These are phyloP conservation scores for Paedocypris micromegethes DNA, from an alignment of 2,797 vertebrate species.

Conservation along the genomic window DNA sequence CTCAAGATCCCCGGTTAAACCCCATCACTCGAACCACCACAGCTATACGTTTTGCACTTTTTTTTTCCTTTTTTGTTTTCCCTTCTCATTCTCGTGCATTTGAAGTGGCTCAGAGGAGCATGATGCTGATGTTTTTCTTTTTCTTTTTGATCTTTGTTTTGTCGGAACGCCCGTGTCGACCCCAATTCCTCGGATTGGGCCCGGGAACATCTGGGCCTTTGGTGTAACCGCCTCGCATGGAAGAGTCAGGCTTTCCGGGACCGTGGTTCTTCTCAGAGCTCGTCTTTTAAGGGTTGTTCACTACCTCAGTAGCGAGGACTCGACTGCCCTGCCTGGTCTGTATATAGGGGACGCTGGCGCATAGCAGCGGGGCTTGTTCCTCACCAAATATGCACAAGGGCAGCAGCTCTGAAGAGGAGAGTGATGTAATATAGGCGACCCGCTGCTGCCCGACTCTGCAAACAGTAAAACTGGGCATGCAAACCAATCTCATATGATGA, in stretches of 20 bases:
- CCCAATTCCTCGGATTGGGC: slow-evolving; percentile 74
- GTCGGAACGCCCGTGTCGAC: slow-evolving; percentile 78
- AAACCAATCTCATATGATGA: slow-evolving; percentile 94
- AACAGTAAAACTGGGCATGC: slow-evolving; percentile 89
- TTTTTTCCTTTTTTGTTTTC: slow-evolving; percentile 35
- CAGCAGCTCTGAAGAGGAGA: slow-evolving; percentile 74
- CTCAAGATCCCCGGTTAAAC: slow-evolving; percentile 15
- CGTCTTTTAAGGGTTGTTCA: slow-evolving; percentile 99
- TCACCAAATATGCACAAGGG: slow-evolving; percentile 96
- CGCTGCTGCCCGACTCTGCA: slow-evolving; percentile 92
- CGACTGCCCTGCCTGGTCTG: slow-evolving; percentile 99
- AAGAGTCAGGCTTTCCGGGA: slow-evolving; percentile 99
- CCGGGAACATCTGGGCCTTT: slow-evolving; percentile 85
- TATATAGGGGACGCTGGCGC: slow-evolving; percentile 99
- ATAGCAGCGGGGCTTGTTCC: slow-evolving; percentile 99
- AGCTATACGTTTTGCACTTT: slow-evolving; percentile 41
- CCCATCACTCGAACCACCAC: slow-evolving; percentile 34
- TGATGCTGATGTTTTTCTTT: slow-evolving; percentile 83
- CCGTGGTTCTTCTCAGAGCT: slow-evolving; percentile 99
- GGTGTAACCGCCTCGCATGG: slow-evolving; percentile 99
- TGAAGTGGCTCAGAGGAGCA: slow-evolving; percentile 83
- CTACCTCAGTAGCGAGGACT: slow-evolving; percentile 99
- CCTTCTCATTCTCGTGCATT: slow-evolving; percentile 76
- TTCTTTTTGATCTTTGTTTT: slow-evolving; percentile 75
- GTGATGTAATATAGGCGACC: slow-evolving; percentile 95